Evolutionary conservation across 2,113 vertebrate genomes (phyloP).

Genomic region (Zapus hudsonius): DNA sequence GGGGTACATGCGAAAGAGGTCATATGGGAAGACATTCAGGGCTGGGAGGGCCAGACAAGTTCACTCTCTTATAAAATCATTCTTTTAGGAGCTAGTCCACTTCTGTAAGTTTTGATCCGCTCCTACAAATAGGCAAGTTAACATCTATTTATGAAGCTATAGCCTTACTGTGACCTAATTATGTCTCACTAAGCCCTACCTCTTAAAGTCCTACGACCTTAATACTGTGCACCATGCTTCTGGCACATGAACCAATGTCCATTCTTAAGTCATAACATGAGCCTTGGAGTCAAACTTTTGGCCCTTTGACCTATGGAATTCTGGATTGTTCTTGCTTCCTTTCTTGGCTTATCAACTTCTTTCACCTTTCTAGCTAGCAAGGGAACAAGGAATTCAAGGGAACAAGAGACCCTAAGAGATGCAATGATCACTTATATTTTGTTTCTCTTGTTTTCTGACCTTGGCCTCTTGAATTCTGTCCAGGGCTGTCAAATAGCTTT

Average conservation of each 20-base stretch:
- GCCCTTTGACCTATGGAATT: not conserved
- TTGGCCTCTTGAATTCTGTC: not conserved
- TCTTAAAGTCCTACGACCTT: not conserved
- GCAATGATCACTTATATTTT: not conserved
- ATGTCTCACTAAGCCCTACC: not conserved
- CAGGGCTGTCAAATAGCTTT: not conserved
- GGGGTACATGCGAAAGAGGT: not conserved
- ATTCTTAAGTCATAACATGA: not conserved
- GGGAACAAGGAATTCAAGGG: too few species aligned
- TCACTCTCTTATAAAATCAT: not conserved
- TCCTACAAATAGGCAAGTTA: not conserved
- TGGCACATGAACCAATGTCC: not conserved
- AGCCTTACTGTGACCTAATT: not conserved
- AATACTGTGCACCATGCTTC: not conserved
- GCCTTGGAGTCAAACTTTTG: not conserved
- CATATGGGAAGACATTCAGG: too few species aligned
- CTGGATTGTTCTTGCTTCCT: not conserved
- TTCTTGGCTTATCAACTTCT: not conserved
- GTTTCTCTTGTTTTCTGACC: not conserved
- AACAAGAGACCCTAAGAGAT: not conserved
- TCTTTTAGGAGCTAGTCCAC: not conserved
- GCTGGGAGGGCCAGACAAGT: not conserved
- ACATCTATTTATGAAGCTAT: not conserved
- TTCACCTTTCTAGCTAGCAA: not conserved
- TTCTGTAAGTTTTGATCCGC: not conserved